A percentile compares a stretch with the other conserved stretches of the same genome.
phyloP scores from a whole-genome alignment of 1,140 invertebrate genomes.

The Ceratoteleas bidentatus region DNA sequence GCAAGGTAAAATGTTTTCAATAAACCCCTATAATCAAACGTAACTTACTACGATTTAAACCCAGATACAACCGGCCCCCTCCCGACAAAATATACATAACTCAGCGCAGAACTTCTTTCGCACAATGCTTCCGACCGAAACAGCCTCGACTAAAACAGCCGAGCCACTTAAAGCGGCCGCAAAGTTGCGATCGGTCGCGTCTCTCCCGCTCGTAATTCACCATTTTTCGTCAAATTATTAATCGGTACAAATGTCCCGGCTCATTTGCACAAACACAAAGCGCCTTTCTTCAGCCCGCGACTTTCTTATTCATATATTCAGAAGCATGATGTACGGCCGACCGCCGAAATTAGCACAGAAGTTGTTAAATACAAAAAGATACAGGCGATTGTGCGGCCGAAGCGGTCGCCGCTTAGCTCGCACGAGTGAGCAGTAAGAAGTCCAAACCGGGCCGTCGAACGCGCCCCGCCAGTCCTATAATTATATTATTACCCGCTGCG shows the following conservation, averaged over 20 bases:
- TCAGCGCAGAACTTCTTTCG: no score
- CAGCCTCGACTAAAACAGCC: slow-evolving; percentile 26
- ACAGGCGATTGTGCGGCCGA: slow-evolving; percentile 66
- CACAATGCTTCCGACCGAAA: no score
- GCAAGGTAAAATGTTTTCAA: no score
- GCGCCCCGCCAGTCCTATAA: slow-evolving; percentile 73
- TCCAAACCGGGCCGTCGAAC: slow-evolving; percentile 73
- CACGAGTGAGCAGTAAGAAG: slow-evolving; percentile 67
- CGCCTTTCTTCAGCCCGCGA: slow-evolving; percentile 7
- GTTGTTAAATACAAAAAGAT: slow-evolving; percentile 63
- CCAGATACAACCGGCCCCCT: no score
- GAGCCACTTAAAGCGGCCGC: slow-evolving; percentile 6
- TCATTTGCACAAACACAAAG: slow-evolving; percentile 13
- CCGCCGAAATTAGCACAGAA: slow-evolving; percentile 54
- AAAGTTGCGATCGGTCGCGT: slow-evolving; percentile 1
- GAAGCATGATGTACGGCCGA: slow-evolving; percentile 35
- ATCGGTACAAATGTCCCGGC: slow-evolving; percentile 37
- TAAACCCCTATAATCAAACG: no score
- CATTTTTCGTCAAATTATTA: slow-evolving; percentile 54
- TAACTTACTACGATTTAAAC: no score
- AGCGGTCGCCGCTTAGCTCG: slow-evolving; percentile 17
- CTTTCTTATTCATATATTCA: slow-evolving; percentile 57
- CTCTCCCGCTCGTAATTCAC: slow-evolving; percentile 18
- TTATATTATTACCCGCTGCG: slow-evolving; percentile 78
- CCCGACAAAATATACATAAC: no score